A percentile compares a stretch with the other conserved stretches of the same genome.
Evolutionary conservation across 1,140 invertebrate genomes (phyloP).

Genomic region (Adoxophyes honmai): DNA sequence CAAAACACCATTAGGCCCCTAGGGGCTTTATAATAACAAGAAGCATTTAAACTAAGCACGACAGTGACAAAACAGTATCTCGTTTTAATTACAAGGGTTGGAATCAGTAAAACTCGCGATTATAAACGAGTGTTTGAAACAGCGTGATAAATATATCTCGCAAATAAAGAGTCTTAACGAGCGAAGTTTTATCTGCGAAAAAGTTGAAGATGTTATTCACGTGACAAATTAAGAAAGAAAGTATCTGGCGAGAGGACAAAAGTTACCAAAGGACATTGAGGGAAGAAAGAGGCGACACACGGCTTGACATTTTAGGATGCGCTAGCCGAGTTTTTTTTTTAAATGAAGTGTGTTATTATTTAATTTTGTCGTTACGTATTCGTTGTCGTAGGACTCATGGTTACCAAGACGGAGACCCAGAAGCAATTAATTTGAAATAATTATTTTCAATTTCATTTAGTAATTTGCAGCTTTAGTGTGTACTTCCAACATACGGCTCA

Average conservation of each 20-base stretch:
- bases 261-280: constrained; percentile 12
- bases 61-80: not conserved
- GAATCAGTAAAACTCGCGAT: not conserved
- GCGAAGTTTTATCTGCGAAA: constrained; percentile 10
- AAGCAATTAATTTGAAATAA: too few relatives aligned
- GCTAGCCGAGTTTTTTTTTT: too few relatives aligned
- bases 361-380: too few relatives aligned
- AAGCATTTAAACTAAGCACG: too few relatives aligned
- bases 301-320: not conserved
- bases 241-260: constrained; percentile 14
- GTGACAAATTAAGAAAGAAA: constrained; percentile 15
- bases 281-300: not conserved
- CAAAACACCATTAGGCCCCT: too few relatives aligned
- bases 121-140: constrained; percentile 1
- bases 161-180: constrained; percentile 13
- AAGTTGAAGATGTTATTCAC: constrained; percentile 13
- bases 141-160: not conserved
- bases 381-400: too few relatives aligned
- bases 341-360: too few relatives aligned
- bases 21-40: too few relatives aligned
- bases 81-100: not conserved
- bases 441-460: too few relatives aligned
- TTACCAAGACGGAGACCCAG: too few relatives aligned
- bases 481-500: too few relatives aligned
- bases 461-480: too few relatives aligned